These are phyloP conservation scores for Trachemys scripta DNA, from an alignment of 2,113 vertebrate genomes.

Conservation along the genomic window DNA sequence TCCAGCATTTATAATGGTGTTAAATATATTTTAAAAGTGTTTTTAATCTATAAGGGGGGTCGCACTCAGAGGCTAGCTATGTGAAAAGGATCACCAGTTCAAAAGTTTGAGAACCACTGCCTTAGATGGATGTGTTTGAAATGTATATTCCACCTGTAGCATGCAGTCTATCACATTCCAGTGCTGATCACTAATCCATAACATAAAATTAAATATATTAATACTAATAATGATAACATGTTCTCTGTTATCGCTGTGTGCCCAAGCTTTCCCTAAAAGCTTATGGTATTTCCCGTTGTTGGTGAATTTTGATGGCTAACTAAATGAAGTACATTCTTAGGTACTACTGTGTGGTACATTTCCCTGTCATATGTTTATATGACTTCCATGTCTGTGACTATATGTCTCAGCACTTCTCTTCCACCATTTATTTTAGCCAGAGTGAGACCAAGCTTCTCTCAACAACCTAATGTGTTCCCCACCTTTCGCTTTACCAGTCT, in stretches of 20 bases:
- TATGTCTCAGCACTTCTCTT: accelerated
- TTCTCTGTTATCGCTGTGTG: background rate
- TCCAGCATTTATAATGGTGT: too few species aligned
- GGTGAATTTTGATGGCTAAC: background rate
- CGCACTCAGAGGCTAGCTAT: too few species aligned
- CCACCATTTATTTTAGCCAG: accelerated
- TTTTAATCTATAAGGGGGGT: too few species aligned
- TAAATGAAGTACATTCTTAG: background rate
- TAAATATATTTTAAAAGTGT: too few species aligned
- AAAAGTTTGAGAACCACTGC: too few species aligned
- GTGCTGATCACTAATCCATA: background rate
- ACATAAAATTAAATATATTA: background rate
- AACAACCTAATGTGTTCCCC: accelerated
- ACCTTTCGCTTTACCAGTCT: background rate
- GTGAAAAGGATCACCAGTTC: too few species aligned
- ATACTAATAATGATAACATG: background rate
- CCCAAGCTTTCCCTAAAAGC: background rate
- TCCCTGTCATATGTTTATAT: accelerated
- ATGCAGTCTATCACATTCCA: background rate
- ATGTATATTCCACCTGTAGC: background rate
- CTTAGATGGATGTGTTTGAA: background rate
- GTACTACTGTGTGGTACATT: background rate
- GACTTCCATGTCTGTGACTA: background rate
- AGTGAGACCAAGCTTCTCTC: background rate
- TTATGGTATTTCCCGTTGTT: background rate